These are phyloP conservation scores for Laupala kohalensis DNA, from an alignment of 1,140 invertebrate genomes.

Conservation along the genomic window DNA sequence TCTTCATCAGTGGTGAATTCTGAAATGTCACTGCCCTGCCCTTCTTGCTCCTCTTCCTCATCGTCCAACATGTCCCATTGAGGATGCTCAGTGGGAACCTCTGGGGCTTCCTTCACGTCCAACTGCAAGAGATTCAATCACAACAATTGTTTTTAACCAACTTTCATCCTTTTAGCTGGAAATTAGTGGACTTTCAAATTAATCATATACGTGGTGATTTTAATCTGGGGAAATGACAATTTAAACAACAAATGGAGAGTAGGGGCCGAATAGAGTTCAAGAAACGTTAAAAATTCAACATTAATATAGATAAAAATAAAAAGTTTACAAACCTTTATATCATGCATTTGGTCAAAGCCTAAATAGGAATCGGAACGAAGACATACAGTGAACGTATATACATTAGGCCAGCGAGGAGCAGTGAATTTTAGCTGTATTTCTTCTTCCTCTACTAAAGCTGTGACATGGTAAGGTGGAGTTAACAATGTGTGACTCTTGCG, in stretches of 20 bases:
- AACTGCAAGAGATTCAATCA: conserved; percentile 40
- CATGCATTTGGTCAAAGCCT: conserved; percentile 79
- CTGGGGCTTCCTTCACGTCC: conserved; percentile 89
- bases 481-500: conserved; percentile 79
- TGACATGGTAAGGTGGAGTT: conserved; percentile 84
- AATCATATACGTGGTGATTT: background rate
- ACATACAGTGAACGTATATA: conserved; percentile 89
- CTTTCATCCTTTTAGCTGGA: too few species aligned
- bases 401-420: conserved; percentile 81
- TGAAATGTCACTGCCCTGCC: conserved; percentile 49
- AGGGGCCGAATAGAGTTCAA: too few species aligned
- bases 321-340: conserved; percentile 61
- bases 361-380: conserved; percentile 92
- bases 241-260: background rate
- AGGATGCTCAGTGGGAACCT: conserved; percentile 77
- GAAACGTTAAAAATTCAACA: background rate
- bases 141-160: too few species aligned
- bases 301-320: background rate
- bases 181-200: too few species aligned
- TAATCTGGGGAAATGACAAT: background rate
- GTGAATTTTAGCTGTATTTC: conserved; percentile 91
- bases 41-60: conserved; percentile 66
- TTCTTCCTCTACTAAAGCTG: conserved; percentile 60
- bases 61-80: conserved; percentile 94
- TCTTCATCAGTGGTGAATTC: conserved; percentile 60